Base-by-base conservation (phyloP, 2,113 vertebrate species). In the Thermophis baileyi region DNA sequence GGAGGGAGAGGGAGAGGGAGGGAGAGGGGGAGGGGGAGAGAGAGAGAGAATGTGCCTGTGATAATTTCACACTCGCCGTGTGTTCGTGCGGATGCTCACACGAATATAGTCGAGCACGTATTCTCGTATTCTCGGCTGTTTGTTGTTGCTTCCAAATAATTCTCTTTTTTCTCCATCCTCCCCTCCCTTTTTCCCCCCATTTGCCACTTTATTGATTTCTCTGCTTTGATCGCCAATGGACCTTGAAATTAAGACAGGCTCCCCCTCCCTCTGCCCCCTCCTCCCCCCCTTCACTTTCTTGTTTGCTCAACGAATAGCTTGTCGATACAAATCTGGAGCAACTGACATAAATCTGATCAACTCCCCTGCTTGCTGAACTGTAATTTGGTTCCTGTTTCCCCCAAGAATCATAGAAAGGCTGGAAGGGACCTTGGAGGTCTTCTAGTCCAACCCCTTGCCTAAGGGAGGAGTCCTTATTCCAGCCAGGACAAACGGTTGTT, bases 221-320 rank as follows among this genome's bases (percentile, higher is more conserved):
- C 87, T 57, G 87, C 57, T 87, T 81, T 63, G 44, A 53, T 94
- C 46, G 90, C 81, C 93, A 90, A 27, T 63, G 91, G 51, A 90
- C 57, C 90, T 95, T 93, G 93, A 95, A 95, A 95, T 88, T 87
- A 93, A 94, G 46, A 91, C 14, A 49, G 81, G 46, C 16, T 87
- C 49, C 35, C 69, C 6, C 47, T 20, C 40, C 89, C 46, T 7
- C 44, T 1, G 18, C 47, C n/a, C n/a, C 1, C 63, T 6, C 35
- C 1, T 5, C 12, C 10, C 87, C 30, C 63, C 47, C 27, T 88
- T 92, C 63, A 53, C 81, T 44, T 55, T 60, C 91, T 54, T 49
- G 46, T 90, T 90, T 85, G 89, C 60, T 44, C 81, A 18, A 53
- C 11, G 81, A 22, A 87, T 9, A 40, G 49, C 25, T 30, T 44